Conservation (phyloP, 2,888 invertebrate species). For the Myopa tessellatipennis region DNA sequence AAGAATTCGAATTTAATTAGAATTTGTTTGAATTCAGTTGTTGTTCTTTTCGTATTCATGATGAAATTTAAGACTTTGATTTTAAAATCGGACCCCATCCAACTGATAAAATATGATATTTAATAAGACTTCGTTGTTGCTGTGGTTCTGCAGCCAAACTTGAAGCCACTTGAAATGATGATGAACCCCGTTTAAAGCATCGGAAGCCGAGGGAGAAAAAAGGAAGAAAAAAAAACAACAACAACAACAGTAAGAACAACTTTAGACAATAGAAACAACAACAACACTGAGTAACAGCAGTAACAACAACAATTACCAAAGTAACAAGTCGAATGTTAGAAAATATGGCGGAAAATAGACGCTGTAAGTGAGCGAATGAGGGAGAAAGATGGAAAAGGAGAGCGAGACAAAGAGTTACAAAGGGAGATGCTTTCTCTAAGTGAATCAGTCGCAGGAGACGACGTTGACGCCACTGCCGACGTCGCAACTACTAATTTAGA, state of each 20-base stretch:
- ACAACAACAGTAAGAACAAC: background rate
- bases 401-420: background rate
- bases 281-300: background rate
- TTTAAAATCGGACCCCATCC: background rate
- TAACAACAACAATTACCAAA: background rate
- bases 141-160: no score
- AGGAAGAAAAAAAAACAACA: background rate
- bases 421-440: background rate
- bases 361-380: background rate
- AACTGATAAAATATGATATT: background rate
- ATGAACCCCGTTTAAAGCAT: no score
- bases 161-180: no score
- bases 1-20: no score
- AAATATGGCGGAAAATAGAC: background rate
- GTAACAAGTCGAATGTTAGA: background rate
- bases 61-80: slow-evolving; percentile 13
- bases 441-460: no score
- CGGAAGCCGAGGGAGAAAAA: no score
- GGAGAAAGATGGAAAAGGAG: background rate
- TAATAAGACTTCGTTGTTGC: no score
- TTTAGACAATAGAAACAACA: background rate
- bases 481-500: slow-evolving; percentile 33
- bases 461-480: background rate
- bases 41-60: background rate
- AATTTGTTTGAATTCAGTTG: background rate